Conservation (phyloP, 2,797 vertebrate species). For the Astyanax mexicanus region DNA sequence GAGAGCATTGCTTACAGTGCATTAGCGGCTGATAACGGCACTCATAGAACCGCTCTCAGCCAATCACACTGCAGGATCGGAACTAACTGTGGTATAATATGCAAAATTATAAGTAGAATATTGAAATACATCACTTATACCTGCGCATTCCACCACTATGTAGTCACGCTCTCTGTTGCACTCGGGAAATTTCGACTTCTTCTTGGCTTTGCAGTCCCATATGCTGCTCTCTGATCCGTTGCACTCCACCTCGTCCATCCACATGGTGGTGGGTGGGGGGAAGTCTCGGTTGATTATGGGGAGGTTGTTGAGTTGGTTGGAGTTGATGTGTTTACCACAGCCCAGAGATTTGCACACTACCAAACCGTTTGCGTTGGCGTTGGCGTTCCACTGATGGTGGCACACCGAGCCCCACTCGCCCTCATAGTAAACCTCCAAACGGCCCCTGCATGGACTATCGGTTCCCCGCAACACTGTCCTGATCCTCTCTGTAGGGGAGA, state of each 20-base stretch:
- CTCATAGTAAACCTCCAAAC: conserved; percentile 40
- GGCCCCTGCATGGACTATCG: conserved; percentile 61
- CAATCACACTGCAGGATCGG: too few species aligned
- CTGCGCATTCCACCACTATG: conserved; percentile 62
- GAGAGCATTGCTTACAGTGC: too few species aligned
- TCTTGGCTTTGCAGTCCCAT: conserved; percentile 9
- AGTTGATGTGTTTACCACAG: conserved; percentile 25
- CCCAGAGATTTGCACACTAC: conserved; percentile 67
- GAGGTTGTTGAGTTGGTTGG: rapidly evolving
- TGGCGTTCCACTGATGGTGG: conserved; percentile 38
- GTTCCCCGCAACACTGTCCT: conserved; percentile 50
- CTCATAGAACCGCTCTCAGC: too few species aligned
- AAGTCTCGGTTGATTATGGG: rapidly evolving
- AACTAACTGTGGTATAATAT: too few species aligned
- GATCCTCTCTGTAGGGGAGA: neutral
- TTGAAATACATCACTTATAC: conserved; percentile 51
- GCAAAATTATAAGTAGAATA: neutral
- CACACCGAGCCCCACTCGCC: conserved; percentile 51
- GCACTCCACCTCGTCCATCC: conserved; percentile 66
- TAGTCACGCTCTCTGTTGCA: rapidly evolving
- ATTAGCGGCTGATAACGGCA: too few species aligned
- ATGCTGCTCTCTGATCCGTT: rapidly evolving
- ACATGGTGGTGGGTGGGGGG: rapidly evolving
- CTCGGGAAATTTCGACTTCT: rapidly evolving
- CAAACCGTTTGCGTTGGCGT: rapidly evolving